Conservation (phyloP, 2,797 vertebrate genomes). For the Dendrocincla tyrannina region DNA sequence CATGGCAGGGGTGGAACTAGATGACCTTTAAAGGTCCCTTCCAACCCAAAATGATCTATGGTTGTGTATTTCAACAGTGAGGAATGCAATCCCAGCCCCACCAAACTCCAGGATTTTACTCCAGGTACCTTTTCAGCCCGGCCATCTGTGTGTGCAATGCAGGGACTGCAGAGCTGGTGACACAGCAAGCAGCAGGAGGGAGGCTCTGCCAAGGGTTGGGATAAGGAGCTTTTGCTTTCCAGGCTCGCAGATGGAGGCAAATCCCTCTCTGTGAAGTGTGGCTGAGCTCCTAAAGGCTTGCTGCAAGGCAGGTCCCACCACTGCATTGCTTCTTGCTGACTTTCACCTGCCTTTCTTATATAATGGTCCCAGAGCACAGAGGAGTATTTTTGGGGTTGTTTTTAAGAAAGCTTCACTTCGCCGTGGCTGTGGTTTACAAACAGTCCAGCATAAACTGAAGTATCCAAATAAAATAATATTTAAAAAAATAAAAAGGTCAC, state of each 20-base stretch:
- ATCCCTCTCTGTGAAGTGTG: not conserved
- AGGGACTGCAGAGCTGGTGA: not conserved
- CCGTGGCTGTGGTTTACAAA: not conserved
- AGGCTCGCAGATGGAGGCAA: not conserved
- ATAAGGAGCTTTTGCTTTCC: not conserved
- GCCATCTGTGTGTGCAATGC: not conserved
- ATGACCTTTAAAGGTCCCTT: not conserved
- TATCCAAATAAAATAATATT: not conserved
- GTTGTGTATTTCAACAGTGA: not conserved
- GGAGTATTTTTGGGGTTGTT: not conserved
- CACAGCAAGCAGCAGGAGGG: not conserved
- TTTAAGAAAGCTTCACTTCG: not conserved
- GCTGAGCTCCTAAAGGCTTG: not conserved
- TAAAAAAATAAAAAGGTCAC: too few species aligned
- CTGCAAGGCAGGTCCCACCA: not conserved
- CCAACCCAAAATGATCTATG: too few species aligned
- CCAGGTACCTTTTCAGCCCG: not conserved
- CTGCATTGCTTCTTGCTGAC: not conserved
- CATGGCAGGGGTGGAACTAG: not conserved
- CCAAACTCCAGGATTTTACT: not conserved
- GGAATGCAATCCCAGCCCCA: not conserved
- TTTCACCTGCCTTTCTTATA: not conserved
- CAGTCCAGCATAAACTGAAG: not conserved
- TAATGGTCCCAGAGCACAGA: not conserved
- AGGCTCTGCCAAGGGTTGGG: not conserved